These are phyloP conservation scores for Cryptocephalus moraei DNA, from an alignment of 2,888 invertebrate genomes.

Conservation along the genomic window DNA sequence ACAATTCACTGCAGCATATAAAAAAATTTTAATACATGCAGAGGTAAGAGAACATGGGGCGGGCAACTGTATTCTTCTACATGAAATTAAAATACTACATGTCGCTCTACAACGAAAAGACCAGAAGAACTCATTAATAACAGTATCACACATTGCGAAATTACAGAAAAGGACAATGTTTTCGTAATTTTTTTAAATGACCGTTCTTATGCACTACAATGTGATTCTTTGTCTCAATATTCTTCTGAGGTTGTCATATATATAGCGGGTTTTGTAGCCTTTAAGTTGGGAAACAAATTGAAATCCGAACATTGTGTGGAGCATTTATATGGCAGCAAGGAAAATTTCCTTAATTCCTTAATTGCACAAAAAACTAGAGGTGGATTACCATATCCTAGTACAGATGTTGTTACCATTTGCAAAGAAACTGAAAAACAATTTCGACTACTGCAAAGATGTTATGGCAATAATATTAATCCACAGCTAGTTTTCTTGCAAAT, in stretches of 20 bases:
- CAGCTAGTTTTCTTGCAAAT: no score
- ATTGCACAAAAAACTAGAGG: background rate
- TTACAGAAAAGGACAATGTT: background rate
- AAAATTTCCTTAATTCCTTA: background rate
- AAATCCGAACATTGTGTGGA: background rate
- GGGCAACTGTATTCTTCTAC: background rate
- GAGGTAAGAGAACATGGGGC: conserved; percentile 4
- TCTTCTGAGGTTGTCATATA: background rate
- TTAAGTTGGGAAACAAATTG: background rate
- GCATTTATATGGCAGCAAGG: background rate
- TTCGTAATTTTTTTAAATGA: background rate
- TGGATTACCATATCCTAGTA: no score
- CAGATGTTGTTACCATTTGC: no score
- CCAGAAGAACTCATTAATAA: background rate
- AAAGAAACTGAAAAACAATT: no score
- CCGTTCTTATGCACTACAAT: background rate
- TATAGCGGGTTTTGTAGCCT: background rate
- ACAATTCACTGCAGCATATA: conserved; percentile 11
- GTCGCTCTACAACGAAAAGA: background rate
- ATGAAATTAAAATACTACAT: background rate
- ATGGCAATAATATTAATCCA: no score
- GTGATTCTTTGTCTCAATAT: background rate
- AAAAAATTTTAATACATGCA: conserved; percentile 7
- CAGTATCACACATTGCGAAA: background rate
- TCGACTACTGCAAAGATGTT: no score